Conservation (phyloP, 2,113 vertebrate species). For the Nerophis ophidion region DNA sequence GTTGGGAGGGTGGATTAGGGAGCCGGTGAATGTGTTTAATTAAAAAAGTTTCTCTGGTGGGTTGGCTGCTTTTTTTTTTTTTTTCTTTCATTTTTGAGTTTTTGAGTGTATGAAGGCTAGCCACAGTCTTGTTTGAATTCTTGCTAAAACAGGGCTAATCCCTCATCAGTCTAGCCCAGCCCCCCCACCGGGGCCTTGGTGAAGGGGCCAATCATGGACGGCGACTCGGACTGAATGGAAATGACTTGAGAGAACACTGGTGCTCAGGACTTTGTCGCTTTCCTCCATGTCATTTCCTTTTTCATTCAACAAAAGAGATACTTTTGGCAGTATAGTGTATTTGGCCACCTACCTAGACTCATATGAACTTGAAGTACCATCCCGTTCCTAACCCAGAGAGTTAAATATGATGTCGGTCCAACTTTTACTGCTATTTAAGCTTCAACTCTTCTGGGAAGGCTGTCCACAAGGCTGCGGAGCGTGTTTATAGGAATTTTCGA, state of each 20-base stretch:
- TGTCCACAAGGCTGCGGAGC: no score
- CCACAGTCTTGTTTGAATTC: slow-evolving; percentile 48
- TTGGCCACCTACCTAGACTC: no score
- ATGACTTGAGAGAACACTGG: slow-evolving; percentile 50
- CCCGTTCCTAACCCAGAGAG: no score
- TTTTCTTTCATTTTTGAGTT: slow-evolving; percentile 3
- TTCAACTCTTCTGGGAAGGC: no score
- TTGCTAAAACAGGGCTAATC: slow-evolving; percentile 61
- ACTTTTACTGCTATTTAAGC: no score
- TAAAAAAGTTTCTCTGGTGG: slow-evolving; percentile 59
- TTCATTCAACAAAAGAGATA: slow-evolving; percentile 43
- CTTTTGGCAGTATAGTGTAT: background rate
- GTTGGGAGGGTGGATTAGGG: slow-evolving; percentile 30
- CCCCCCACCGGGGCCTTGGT: slow-evolving; percentile 25
- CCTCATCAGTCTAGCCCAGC: slow-evolving; percentile 36
- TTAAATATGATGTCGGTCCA: no score
- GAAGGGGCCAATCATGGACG: slow-evolving; percentile 60
- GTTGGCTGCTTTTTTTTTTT: slow-evolving; percentile 24
- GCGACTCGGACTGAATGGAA: slow-evolving; percentile 53
- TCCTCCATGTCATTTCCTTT: slow-evolving; percentile 16
- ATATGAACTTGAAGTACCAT: no score
- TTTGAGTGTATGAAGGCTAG: slow-evolving; percentile 40
- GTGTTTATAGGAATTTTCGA: no score
- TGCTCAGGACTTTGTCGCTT: slow-evolving; percentile 55
- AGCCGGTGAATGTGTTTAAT: slow-evolving; percentile 61